Base-by-base conservation (phyloP, 1,140 invertebrate genomes). In the Heterodera schachtii region DNA sequence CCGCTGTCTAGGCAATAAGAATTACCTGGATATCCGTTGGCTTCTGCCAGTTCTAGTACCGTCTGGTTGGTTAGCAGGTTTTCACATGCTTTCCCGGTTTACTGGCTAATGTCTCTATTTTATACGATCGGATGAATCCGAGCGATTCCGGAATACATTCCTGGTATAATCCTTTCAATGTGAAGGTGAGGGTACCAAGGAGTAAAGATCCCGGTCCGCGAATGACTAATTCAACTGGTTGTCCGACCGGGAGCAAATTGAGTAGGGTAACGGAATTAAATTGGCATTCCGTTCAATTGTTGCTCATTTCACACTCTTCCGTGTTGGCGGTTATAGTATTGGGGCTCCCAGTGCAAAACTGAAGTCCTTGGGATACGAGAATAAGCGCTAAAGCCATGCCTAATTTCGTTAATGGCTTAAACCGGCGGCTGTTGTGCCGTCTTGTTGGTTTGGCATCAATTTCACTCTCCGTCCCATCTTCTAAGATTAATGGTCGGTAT, bases 1-100 rank as follows among this genome's bases (percentile, higher is more conserved):
- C 47, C 16, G 13, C 49, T 44, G 13, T 77, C 57, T 49, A 77
- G 16, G 11, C 75, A 77, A 66, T 44, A 77, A 3, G 49, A 64
- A 21, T 77, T 77, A 2, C 75, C 75, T 0, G 75, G 75, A 43
- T 52, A 77, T 0, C 44, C 9, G 43, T 60, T 77, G 11, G 16
- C 31, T n/a, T 66, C 47, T 1, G 5, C 16, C 19, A 77, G 21
- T 77, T 77, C 75, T 0, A 41, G 57, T 1, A 77, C 21, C 7
- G 44, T 52, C n/a, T 64, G 19, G 16, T 77, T 77, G 7, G 49
- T 60, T 4, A 60, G 43, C 3, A 77, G 19, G 2, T 60, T 13
- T 43, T 16, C n/a, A 31, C 75, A 77, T 3, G 57, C 19, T n/a
- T 49, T 44, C 7, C 41, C 75, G 0, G 41, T 44, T 46, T 52